phyloP scores from a whole-genome alignment of 2,113 vertebrate species.

The Alosa alosa region DNA sequence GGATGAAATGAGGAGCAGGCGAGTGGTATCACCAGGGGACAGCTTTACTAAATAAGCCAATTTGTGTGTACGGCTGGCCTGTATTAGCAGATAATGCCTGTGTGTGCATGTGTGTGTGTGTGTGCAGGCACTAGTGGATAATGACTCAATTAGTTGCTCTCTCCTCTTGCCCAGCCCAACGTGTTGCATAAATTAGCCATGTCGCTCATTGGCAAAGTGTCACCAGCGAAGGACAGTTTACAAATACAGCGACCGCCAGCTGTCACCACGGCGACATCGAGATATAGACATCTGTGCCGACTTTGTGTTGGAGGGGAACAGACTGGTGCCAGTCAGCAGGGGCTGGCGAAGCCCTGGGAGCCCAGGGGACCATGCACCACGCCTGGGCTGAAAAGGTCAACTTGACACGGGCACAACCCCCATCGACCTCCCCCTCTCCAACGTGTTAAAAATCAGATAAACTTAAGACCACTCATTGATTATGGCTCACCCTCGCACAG shows the following conservation, averaged over 20 bases:
- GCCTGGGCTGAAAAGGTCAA: constrained; percentile 99
- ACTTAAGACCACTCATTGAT: constrained; percentile 89
- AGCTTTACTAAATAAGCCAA: constrained; percentile 21
- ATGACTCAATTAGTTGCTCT: constrained; percentile 99
- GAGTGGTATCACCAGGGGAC: constrained; percentile 8
- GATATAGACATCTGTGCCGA: constrained; percentile 99
- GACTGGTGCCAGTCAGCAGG: constrained; percentile 98
- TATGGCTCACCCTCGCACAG: constrained; percentile 31
- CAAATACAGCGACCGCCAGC: constrained; percentile 99
- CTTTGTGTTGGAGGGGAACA: constrained; percentile 98
- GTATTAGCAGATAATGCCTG: constrained; percentile 21
- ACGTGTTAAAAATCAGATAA: constrained; percentile 99
- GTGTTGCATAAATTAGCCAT: constrained; percentile 97
- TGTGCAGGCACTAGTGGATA: constrained; percentile 84
- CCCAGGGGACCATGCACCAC: constrained; percentile 86
- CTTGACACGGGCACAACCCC: constrained; percentile 96
- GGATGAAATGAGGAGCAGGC: background rate
- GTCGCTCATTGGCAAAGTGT: constrained; percentile 97
- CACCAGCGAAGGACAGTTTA: constrained; percentile 99
- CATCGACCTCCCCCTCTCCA: constrained; percentile 97
- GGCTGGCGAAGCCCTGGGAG: constrained; percentile 88
- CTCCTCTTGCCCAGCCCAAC: constrained; percentile 93
- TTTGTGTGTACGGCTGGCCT: background rate
- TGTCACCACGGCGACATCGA: constrained; percentile 90
- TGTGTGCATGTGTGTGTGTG: constrained; percentile 28